phyloP scores from a whole-genome alignment of 1,140 invertebrate genomes.

The Ostrea edulis region DNA sequence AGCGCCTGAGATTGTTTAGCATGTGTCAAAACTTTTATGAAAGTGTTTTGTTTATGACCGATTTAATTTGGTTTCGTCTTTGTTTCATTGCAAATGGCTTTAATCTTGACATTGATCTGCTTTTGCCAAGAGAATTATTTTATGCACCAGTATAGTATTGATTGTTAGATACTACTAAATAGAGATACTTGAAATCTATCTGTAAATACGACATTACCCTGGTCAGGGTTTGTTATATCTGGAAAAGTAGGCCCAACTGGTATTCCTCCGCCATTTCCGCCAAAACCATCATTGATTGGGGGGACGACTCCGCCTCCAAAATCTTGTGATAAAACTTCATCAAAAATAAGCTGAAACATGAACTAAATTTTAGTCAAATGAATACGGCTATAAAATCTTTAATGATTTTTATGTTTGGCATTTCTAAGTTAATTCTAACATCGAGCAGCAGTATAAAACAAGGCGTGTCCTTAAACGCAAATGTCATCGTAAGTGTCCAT shows the following conservation, averaged over 20 bases:
- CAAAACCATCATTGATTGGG: background rate
- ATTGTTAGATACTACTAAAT: too few species aligned
- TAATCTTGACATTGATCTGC: too few species aligned
- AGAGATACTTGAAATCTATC: too few species aligned
- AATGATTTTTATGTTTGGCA: too few species aligned
- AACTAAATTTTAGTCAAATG: background rate
- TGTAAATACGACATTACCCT: too few species aligned
- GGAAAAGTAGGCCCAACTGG: conserved; percentile 15
- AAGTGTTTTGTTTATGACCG: background rate
- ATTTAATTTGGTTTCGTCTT: too few species aligned
- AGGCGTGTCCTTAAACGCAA: background rate
- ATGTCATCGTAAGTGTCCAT: background rate
- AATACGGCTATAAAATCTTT: background rate
- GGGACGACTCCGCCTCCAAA: background rate
- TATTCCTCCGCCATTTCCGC: background rate
- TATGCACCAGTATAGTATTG: too few species aligned
- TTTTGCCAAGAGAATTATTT: too few species aligned
- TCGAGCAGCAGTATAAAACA: background rate
- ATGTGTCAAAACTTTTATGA: background rate
- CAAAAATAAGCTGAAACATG: background rate
- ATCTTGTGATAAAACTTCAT: background rate
- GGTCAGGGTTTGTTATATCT: background rate
- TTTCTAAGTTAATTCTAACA: background rate
- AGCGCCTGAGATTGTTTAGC: too few species aligned
- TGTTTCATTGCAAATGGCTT: too few species aligned